A percentile compares a stretch with the other conserved stretches of the same genome.
These are phyloP conservation scores for Paramormyrops kingsleyae DNA, from an alignment of 2,113 vertebrate species.

Conservation along the genomic window DNA sequence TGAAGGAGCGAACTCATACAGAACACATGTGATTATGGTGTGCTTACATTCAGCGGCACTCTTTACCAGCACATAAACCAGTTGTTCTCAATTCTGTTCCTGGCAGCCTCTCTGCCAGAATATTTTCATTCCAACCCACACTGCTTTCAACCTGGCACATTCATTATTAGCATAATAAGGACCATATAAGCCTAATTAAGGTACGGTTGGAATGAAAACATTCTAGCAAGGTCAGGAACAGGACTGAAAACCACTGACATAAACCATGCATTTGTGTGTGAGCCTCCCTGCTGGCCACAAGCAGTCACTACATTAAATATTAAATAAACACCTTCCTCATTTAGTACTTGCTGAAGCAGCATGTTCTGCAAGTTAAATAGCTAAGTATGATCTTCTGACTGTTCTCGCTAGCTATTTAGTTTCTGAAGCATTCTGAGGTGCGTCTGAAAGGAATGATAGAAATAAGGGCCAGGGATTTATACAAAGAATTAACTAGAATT, in stretches of 20 bases:
- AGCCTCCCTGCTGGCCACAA: background rate
- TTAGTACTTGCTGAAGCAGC: background rate
- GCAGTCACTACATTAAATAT: background rate
- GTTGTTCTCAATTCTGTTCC: background rate
- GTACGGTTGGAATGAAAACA: background rate
- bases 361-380: background rate
- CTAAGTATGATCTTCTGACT: background rate
- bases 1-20: background rate
- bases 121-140: background rate
- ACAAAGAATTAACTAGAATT: background rate
- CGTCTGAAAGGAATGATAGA: background rate
- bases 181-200: background rate
- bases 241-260: background rate
- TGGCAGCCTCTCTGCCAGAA: background rate
- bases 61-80: background rate
- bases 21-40: background rate
- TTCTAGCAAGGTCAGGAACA: background rate
- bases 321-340: background rate
- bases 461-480: background rate
- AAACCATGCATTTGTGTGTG: background rate
- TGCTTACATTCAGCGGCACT: background rate
- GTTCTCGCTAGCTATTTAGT: background rate
- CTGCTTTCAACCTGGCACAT: background rate
- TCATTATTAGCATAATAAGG: no score
- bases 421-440: background rate